Evolutionary conservation across 2,888 invertebrate species (phyloP).

Genomic region (Ferdinandea cuprea): DNA sequence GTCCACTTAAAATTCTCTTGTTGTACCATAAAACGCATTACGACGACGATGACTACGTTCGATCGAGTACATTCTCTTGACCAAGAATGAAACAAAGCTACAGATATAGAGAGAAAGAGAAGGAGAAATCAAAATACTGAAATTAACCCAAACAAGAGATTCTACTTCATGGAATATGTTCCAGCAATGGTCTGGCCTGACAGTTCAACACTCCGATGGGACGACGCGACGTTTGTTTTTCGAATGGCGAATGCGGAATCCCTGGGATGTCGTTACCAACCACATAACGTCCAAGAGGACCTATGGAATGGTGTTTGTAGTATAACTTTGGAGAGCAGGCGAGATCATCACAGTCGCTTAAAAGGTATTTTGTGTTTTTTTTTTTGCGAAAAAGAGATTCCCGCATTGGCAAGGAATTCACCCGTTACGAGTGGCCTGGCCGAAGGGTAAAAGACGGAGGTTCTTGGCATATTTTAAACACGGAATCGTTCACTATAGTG

Average conservation of each 20-base stretch:
- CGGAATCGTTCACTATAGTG: constrained; percentile 48
- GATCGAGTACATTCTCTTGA: constrained; percentile 52
- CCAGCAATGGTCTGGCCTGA: constrained; percentile 46
- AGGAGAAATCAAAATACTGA: constrained; percentile 30
- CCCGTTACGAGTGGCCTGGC: constrained; percentile 11
- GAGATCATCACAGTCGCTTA: constrained; percentile 66
- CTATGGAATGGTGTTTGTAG: constrained; percentile 60
- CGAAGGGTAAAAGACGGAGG: constrained; percentile 44
- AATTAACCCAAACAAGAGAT: constrained; percentile 70
- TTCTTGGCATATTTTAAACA: constrained; percentile 71
- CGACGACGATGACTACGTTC: background rate
- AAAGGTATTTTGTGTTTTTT: constrained; percentile 73
- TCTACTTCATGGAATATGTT: constrained; percentile 66
- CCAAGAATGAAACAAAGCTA: constrained; percentile 5
- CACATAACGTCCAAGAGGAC: constrained; percentile 64
- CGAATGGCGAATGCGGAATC: constrained; percentile 69
- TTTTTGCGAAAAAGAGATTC: constrained; percentile 65
- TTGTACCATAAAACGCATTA: constrained; percentile 48
- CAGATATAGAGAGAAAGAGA: constrained; percentile 1
- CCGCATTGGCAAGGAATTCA: constrained; percentile 69
- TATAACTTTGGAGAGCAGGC: constrained; percentile 52
- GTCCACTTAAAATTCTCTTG: constrained; percentile 72
- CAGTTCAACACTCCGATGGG: constrained; percentile 14
- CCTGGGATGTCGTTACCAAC: constrained; percentile 72
- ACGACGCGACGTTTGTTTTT: constrained; percentile 25